Base-by-base conservation (phyloP, 2,888 invertebrate genomes). In the Scaptomyza reducta region DNA sequence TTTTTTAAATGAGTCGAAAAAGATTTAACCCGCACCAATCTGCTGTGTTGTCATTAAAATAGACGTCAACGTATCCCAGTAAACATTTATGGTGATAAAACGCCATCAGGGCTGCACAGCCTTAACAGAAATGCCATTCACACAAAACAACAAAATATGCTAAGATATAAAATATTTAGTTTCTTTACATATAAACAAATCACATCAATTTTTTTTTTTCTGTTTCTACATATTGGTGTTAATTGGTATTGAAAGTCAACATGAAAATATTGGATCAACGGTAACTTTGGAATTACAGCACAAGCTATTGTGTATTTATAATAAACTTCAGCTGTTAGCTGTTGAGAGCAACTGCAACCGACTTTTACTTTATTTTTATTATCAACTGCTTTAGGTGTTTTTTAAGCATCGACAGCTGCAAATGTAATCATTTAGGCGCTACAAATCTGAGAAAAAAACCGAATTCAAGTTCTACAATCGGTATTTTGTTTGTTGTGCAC, bases 11-110 rank as follows among this genome's bases (percentile, higher is more conserved):
- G 29, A 51, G 54, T 63, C 44, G 49, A 61, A 70, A 63, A 53
- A 63, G 49, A 56, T 62, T 60, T 54, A 60, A 58, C 46, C 63
- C 55, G 66, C 58, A 69, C 64, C 71, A 87, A 88, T 87, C 76
- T 82, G 82, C 82, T 18, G 82, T 82, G 82, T 82, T 82, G 82
- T 82, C 82, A 82, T 76, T 61, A 70, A 87, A 82, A 75, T 85
- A 75, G 35, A 72, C 55, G 68, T 74, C 70, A 66, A 47, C 49
- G 58, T 69, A 70, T 44, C 85, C 87, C 79, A 75, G 69, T 75
- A 78, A 78, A 77, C 81, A 87, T 70, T 51, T 45, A 16, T 25
- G 6, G 6, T 27, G 40, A n/a, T 16, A 22, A 14, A 14, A 40
- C 3, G 46, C 10, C 13, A 13, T 22, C 77, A 74, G 74, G 77